These are phyloP conservation scores for Carassius gibelio DNA, from an alignment of 2,113 vertebrate species.

Conservation along the genomic window DNA sequence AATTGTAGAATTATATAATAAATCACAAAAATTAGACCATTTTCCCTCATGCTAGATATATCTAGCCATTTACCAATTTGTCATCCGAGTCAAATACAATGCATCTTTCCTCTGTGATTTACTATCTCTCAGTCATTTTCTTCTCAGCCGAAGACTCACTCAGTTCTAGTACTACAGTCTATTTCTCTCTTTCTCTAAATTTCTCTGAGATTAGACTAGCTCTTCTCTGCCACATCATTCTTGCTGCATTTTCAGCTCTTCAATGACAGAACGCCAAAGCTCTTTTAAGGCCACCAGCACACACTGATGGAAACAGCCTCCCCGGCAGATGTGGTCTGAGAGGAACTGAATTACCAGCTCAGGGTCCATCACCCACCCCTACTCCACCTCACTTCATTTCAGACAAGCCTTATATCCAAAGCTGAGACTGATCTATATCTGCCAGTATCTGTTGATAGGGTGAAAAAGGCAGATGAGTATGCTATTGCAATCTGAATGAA, in stretches of 20 bases:
- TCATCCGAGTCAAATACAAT: background rate
- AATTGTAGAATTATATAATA: background rate
- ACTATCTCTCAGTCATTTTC: constrained; percentile 1
- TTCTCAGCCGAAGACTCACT: background rate
- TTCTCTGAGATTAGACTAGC: constrained; percentile 28
- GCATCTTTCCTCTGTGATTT: background rate
- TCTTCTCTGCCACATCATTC: constrained; percentile 5
- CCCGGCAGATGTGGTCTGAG: constrained; percentile 20
- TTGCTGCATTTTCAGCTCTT: constrained; percentile 44
- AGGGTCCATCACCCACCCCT: background rate
- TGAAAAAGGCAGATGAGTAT: constrained; percentile 21
- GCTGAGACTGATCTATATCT: constrained; percentile 7
- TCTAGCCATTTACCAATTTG: background rate
- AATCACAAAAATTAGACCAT: background rate
- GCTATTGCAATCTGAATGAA: constrained; percentile 8
- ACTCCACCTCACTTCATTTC: background rate
- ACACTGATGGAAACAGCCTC: constrained; percentile 47
- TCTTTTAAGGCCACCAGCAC: constrained; percentile 37
- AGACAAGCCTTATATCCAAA: background rate
- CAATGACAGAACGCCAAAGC: constrained; percentile 38
- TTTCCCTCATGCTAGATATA: background rate
- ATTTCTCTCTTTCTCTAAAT: background rate
- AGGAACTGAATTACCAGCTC: constrained; percentile 46
- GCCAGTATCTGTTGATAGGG: constrained; percentile 19
- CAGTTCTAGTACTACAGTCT: background rate